Base-by-base conservation (phyloP, 2,797 vertebrate genomes). In the Phylloscopus collybita region DNA sequence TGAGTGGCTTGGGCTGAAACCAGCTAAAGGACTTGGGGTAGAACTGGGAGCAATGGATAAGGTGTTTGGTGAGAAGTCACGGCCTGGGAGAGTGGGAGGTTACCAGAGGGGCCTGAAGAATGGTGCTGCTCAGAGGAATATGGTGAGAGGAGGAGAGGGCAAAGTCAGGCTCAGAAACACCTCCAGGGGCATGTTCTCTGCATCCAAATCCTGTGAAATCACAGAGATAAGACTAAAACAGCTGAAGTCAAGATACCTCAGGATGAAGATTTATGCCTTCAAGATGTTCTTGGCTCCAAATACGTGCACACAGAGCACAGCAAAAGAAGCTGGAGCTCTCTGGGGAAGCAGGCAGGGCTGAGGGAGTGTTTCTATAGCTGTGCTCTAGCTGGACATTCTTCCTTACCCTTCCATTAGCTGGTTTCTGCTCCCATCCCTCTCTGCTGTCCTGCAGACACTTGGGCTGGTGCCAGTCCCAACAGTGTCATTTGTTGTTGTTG, bases 401-500 rank as follows among this genome's bases (percentile, higher is more conserved):
- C 64, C 47, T 18, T 36, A 36, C 5, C n/a, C 51, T 13, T 74
- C 16, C 65, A 64, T 36, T 4, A 44, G 32, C 32, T 80, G 30
- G 6, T 36, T 89, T 40, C 13, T 91, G 74, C 38, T 87, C 21
- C 30, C 34, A 4, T 6, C 36, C 11, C 73, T 80, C 75, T 66
- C 44, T 88, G 49, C 54, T 62, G 18, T 38, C 80, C 45, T 75
- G 49, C 34, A 45, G 32, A 25, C 8, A 0, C n/a, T 10, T 0
- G 76, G 83, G 56, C 79, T 72, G 21, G 11, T 78, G 76, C 5
- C 34, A 6, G 80, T 86, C 27, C 91, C 79, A 84, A 8, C 89
- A 64, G 82, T 72, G 64, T 47, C 49, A 51, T 91, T 95, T 97
- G 14, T 81, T 93, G 54, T 95, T 92, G 75, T 94, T 79, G 59